phyloP scores from a whole-genome alignment of 1,140 invertebrate species.

The Arion vulgaris region DNA sequence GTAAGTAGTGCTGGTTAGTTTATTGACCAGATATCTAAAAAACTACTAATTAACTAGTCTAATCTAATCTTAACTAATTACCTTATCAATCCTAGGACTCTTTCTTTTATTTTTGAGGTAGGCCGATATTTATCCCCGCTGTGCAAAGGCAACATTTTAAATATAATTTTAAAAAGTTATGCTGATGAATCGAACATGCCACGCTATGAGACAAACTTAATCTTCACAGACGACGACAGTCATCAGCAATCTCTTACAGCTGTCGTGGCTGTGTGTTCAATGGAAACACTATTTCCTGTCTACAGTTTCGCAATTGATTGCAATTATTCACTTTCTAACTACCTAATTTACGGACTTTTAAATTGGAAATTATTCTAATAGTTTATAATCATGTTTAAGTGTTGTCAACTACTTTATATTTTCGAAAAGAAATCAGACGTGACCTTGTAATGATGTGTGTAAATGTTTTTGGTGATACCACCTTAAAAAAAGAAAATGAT shows the following conservation, averaged over 20 bases:
- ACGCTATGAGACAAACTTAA: conserved; percentile 10
- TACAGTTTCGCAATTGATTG: not conserved
- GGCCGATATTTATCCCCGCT: conserved; percentile 69
- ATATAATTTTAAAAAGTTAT: not conserved
- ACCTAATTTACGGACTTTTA: no score
- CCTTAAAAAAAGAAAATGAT: no score
- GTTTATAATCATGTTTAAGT: no score
- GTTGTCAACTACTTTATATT: no score
- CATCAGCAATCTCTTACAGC: conserved; percentile 25
- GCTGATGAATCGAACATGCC: conserved; percentile 22
- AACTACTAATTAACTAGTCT: not conserved
- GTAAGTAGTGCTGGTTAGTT: no score
- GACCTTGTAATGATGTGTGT: no score
- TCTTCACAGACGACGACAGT: conserved; percentile 14
- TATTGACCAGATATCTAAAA: no score
- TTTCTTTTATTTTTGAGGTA: conserved; percentile 69
- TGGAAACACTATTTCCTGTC: not conserved
- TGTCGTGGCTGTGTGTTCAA: conserved; percentile 23
- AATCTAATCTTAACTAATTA: conserved; percentile 51
- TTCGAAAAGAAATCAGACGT: no score
- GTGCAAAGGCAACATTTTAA: conserved; percentile 72
- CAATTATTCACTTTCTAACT: no score
- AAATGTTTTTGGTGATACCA: no score
- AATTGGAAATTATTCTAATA: no score
- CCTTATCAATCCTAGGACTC: conserved; percentile 72